Percentiles rank a stretch among this genome's conserved stretches.
phyloP scores from a whole-genome alignment of 2,113 vertebrate genomes.

The Hiodon alosoides region DNA sequence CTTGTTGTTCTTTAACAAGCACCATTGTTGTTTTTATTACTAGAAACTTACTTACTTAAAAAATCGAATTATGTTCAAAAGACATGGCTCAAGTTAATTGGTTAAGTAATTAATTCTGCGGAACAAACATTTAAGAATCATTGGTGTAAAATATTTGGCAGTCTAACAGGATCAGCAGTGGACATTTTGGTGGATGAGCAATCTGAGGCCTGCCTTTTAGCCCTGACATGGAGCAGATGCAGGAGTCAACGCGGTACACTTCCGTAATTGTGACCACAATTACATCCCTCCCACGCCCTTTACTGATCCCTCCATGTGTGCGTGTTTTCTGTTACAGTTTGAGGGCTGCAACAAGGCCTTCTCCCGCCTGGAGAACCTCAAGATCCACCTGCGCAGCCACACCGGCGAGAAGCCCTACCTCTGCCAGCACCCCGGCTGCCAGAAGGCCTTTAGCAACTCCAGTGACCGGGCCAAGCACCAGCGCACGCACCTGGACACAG shows the following conservation, averaged over 20 bases:
- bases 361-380: conserved; percentile 96
- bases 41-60: too few species aligned
- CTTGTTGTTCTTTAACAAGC: too few species aligned
- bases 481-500: conserved; percentile 95
- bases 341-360: conserved; percentile 98
- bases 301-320: conserved; percentile 26
- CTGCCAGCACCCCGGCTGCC: conserved; percentile 96
- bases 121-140: too few species aligned
- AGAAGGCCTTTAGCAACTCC: conserved; percentile 99
- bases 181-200: too few species aligned
- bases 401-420: conserved; percentile 97
- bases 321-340: conserved; percentile 68
- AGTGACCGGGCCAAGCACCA: conserved; percentile 97
- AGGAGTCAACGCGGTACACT: not conserved
- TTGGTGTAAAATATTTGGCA: not conserved
- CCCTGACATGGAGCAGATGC: conserved; percentile 19
- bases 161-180: not conserved
- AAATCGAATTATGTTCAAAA: too few species aligned
- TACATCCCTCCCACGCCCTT: not conserved
- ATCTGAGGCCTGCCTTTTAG: not conserved
- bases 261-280: not conserved
- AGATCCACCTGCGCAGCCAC: conserved; percentile 97
- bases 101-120: too few species aligned
- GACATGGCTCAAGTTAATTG: too few species aligned
- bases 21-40: too few species aligned